Conservation (phyloP, 1,140 invertebrate species). For the Bilobella aurantiaca region DNA sequence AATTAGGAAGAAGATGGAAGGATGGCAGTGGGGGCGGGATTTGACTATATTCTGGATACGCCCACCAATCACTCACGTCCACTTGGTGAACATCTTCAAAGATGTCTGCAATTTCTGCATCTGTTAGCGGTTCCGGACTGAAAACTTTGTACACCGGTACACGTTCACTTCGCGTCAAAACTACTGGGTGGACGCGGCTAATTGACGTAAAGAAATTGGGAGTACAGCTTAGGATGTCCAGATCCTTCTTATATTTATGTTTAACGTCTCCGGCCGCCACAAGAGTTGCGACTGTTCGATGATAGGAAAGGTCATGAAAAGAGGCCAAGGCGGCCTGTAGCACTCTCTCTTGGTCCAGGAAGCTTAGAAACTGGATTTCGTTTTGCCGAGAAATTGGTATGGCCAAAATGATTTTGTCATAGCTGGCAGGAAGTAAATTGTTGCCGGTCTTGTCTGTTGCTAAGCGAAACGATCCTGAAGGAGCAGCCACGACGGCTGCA, state of each 20-base stretch:
- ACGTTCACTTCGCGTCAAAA: conserved; percentile 23
- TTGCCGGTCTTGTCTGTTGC: conserved; percentile 6
- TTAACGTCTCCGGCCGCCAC: conserved; percentile 46
- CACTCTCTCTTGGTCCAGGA: conserved; percentile 31
- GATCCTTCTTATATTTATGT: conserved; percentile 17
- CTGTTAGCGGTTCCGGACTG: conserved; percentile 42
- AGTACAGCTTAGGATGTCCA: conserved; percentile 46
- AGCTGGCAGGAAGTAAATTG: conserved; percentile 34
- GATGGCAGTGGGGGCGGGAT: conserved; percentile 40
- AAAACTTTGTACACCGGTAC: conserved; percentile 51
- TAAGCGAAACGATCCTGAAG: conserved; percentile 10
- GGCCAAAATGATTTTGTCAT: conserved; percentile 53
- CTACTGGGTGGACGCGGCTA: conserved; percentile 27
- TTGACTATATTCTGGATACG: conserved; percentile 52
- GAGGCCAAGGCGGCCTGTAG: not conserved
- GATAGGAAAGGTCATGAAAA: conserved; percentile 39
- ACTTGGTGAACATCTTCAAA: conserved; percentile 44
- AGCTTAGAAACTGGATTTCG: conserved; percentile 41
- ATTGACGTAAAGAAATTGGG: conserved; percentile 41
- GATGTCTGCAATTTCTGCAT: conserved; percentile 43
- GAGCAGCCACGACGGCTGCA: not conserved
- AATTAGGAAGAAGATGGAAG: conserved; percentile 45
- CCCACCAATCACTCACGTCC: conserved; percentile 47
- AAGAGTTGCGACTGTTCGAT: conserved; percentile 50
- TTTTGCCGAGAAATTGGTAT: conserved; percentile 41